Evolutionary conservation across 2,888 invertebrate species (phyloP), one percentile per base, ranked within the genome.

Genomic region (Polylopha cassiicola): DNA sequence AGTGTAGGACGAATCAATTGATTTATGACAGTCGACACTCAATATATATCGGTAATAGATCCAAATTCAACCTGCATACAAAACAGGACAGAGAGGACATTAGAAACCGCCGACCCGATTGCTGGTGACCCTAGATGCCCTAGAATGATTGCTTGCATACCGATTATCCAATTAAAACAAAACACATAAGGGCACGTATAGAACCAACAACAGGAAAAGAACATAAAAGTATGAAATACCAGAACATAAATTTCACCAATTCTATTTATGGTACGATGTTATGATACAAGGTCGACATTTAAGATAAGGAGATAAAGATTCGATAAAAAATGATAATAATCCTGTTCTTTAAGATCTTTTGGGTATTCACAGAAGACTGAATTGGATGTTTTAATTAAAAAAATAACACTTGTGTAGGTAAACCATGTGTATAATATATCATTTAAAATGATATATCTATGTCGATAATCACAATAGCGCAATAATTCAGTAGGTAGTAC

Each of bases 1-100:
- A 53, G 55, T 61, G 56, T 66, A 57, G 64, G 58, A 63, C 63
- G 52, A 60, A 68, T 72, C 65, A 54, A 70, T 69, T 58, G 65
- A 58, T 65, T 68, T 61, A 65, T 53, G 58, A 61, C 58, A 63
- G 58, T 61, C 55, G 61, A 55, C 59, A 64, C 39, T 38, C 32
- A 16, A 38, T 28, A 11, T 15, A 30, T 30, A 39, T 58, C 37
- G 43, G 47, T 47, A 43, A 55, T 57, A 53, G 44, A 43, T 46
- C 46, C 47, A 55, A 53, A 56, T 58, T 55, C 48, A 53, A 57
- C 58, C 52, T 43, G 22, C 43, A 34, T 39, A 53, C 55, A 27
- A 45, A 51, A 47, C 41, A 26, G 26, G 30, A 30, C 37, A 26
- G 4, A 33, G 23, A 10, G 43, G 47, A 39, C 48, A 53, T 55